Evolutionary conservation across 2,797 vertebrate species (phyloP).

Genomic region (Esox masquinongy): DNA sequence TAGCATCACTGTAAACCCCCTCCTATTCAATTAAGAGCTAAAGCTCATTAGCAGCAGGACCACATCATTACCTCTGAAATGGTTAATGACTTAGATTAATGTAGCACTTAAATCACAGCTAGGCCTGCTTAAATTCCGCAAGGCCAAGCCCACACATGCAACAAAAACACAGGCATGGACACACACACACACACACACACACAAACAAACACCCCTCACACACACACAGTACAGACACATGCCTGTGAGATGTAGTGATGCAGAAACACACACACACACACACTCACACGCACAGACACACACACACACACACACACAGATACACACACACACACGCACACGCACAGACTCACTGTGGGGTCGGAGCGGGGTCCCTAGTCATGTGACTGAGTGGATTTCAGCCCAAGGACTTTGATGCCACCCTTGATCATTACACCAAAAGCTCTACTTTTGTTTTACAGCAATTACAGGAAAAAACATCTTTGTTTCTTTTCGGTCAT

Average conservation of each 20-base stretch:
- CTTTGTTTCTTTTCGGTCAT: not conserved
- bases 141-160: not conserved
- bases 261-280: slow-evolving; percentile 42
- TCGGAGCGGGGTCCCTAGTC: slow-evolving; percentile 49
- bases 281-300: slow-evolving; percentile 43
- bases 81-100: slow-evolving; percentile 78
- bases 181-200: slow-evolving; percentile 24
- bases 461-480: slow-evolving; percentile 1
- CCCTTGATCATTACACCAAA: slow-evolving; percentile 50
- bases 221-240: slow-evolving; percentile 34
- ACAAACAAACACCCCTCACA: slow-evolving; percentile 1
- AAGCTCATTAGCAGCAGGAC: slow-evolving; percentile 73
- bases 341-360: slow-evolving; percentile 31
- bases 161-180: slow-evolving; percentile 6
- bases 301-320: slow-evolving; percentile 12
- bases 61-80: slow-evolving; percentile 74
- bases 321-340: slow-evolving; percentile 18
- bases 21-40: slow-evolving; percentile 75
- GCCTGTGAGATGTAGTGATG: not conserved
- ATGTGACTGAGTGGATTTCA: slow-evolving; percentile 70
- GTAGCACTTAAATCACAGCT: slow-evolving; percentile 66
- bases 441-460: slow-evolving; percentile 6
- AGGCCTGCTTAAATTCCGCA: slow-evolving; percentile 20
- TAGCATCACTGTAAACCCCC: slow-evolving; percentile 24
- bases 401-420: slow-evolving; percentile 59